Percentiles rank a stretch among this genome's conserved stretches.
These are phyloP conservation scores for Argyra leucocephala DNA, from an alignment of 2,888 invertebrate genomes.

Conservation along the genomic window DNA sequence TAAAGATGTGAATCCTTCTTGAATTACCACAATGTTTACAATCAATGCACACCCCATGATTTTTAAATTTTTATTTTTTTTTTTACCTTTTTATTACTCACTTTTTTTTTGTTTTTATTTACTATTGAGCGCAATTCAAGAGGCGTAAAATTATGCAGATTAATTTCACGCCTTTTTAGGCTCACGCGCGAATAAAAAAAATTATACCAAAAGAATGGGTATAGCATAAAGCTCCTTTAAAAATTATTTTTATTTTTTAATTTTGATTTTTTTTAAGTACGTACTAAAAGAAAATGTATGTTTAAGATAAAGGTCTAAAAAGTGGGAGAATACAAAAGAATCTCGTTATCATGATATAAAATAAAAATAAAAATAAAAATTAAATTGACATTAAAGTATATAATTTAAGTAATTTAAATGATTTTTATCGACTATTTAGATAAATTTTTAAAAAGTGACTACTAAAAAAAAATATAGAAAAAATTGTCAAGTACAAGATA, in stretches of 20 bases:
- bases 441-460: background rate
- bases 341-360: background rate
- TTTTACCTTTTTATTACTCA: background rate
- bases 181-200: constrained; percentile 24
- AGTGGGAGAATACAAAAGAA: background rate
- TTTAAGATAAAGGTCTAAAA: background rate
- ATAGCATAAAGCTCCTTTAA: background rate
- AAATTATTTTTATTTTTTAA: too few relatives aligned
- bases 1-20: background rate
- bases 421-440: background rate
- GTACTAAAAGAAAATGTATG: background rate
- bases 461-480: too few relatives aligned
- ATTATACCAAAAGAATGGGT: background rate
- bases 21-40: background rate
- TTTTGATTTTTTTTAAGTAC: too few relatives aligned
- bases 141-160: constrained; percentile 45
- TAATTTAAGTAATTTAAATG: background rate
- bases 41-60: background rate
- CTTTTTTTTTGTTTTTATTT: background rate
- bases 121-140: constrained; percentile 37
- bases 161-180: constrained; percentile 46
- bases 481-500: too few relatives aligned
- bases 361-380: background rate
- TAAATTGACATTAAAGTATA: background rate
- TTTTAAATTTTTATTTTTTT: background rate